These are phyloP conservation scores for Aphidoletes aphidimyza DNA, from an alignment of 2,888 invertebrate genomes.

Conservation along the genomic window DNA sequence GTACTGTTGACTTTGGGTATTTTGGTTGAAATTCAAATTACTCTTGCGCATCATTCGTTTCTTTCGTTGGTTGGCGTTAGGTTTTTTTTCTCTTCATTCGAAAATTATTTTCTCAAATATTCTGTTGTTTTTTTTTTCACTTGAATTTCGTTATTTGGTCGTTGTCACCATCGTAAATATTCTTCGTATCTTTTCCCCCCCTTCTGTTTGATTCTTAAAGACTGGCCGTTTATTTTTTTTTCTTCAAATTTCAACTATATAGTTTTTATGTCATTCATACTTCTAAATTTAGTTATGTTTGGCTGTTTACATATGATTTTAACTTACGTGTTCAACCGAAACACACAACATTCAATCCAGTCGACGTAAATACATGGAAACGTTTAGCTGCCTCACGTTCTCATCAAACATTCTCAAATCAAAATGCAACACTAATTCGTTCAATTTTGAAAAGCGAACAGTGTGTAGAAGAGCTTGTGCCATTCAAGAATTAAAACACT, in stretches of 20 bases:
- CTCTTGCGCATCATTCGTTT: constrained; percentile 12
- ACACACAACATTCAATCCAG: not conserved
- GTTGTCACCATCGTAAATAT: not conserved
- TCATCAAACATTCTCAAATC: constrained; percentile 33
- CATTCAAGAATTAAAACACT: not conserved
- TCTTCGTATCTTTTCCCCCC: not conserved
- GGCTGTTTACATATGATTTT: constrained; percentile 32
- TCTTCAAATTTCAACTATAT: not conserved
- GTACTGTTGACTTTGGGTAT: not conserved
- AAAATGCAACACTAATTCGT: not conserved
- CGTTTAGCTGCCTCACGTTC: not conserved
- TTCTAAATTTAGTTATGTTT: constrained; percentile 47
- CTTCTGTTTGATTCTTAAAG: not conserved
- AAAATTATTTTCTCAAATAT: constrained; percentile 17
- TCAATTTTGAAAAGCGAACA: not conserved
- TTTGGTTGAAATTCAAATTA: not conserved
- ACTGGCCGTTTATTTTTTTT: not conserved
- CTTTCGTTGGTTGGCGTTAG: not conserved
- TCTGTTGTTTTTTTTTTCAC: too few species aligned
- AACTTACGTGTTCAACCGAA: constrained; percentile 13
- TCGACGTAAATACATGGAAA: not conserved
- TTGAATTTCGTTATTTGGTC: not conserved
- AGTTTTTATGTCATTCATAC: constrained; percentile 8
- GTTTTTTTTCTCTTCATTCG: not conserved
- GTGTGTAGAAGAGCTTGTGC: not conserved